Conservation (phyloP, 1,140 invertebrate genomes). For the Diprion similis region DNA sequence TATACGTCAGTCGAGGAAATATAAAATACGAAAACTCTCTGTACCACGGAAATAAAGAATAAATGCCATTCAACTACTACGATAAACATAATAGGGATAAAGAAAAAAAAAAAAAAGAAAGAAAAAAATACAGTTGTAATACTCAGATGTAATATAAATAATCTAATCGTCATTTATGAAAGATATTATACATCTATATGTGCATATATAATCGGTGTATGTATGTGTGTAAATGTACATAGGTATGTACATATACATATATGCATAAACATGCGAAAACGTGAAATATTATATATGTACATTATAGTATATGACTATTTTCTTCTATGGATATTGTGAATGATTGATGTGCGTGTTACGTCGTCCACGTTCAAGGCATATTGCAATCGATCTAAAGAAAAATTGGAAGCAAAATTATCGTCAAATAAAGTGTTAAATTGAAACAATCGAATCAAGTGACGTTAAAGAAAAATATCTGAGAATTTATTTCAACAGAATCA, state of each 20-base stretch:
- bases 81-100: background rate
- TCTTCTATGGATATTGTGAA: constrained; percentile 55
- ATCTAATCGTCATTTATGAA: constrained; percentile 50
- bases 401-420: too few relatives aligned
- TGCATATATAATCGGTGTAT: constrained; percentile 36
- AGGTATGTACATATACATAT: constrained; percentile 22
- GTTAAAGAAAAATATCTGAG: background rate
- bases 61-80: background rate
- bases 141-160: constrained; percentile 48
- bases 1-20: constrained; percentile 1
- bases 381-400: constrained; percentile 5
- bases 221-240: constrained; percentile 39
- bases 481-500: background rate
- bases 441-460: background rate
- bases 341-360: constrained; percentile 45
- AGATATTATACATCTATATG: constrained; percentile 34
- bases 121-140: constrained; percentile 38
- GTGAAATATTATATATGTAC: constrained; percentile 35
- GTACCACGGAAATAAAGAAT: background rate
- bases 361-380: constrained; percentile 35
- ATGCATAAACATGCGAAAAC: constrained; percentile 36
- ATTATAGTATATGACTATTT: constrained; percentile 51
- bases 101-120: constrained; percentile 19
- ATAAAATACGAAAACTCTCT: constrained; percentile 18
- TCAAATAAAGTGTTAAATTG: too few relatives aligned